Percentiles rank a stretch among this genome's conserved stretches.
Evolutionary conservation across 2,888 invertebrate species (phyloP).

Genomic region (Plebejus argus): DNA sequence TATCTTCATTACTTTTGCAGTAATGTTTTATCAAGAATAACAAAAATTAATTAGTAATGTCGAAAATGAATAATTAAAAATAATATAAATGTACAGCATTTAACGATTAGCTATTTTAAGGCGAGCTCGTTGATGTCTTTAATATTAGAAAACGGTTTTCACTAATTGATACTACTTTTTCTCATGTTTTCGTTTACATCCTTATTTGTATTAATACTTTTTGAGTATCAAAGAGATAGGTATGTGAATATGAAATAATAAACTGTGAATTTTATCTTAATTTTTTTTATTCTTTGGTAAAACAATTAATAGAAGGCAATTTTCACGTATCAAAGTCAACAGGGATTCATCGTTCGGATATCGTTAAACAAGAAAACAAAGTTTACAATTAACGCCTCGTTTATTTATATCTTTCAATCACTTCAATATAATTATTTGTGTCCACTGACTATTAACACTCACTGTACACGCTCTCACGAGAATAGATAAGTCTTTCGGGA

Average conservation of each 20-base stretch:
- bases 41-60: conserved; percentile 11
- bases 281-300: conserved; percentile 31
- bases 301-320: conserved; percentile 31
- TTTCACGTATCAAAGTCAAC: conserved; percentile 31
- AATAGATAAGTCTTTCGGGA: conserved; percentile 79
- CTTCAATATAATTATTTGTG: conserved; percentile 80
- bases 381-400: conserved; percentile 75
- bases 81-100: not conserved
- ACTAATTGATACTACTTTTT: not conserved
- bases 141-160: conserved; percentile 40
- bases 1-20: too few relatives aligned
- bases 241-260: conserved; percentile 23
- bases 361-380: conserved; percentile 64
- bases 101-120: not conserved
- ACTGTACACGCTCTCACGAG: conserved; percentile 81
- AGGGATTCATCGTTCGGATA: conserved; percentile 28
- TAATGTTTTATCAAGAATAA: not conserved
- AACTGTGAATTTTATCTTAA: conserved; percentile 16
- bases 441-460: conserved; percentile 82
- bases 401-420: conserved; percentile 79
- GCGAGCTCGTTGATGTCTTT: conserved; percentile 55
- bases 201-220: not conserved
- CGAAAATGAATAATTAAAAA: not conserved
- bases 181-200: not conserved
- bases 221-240: not conserved